Evolutionary conservation across 2,113 vertebrate genomes (phyloP), one percentile per base, ranked within the genome.

Genomic region (Poicephalus gulielmi): DNA sequence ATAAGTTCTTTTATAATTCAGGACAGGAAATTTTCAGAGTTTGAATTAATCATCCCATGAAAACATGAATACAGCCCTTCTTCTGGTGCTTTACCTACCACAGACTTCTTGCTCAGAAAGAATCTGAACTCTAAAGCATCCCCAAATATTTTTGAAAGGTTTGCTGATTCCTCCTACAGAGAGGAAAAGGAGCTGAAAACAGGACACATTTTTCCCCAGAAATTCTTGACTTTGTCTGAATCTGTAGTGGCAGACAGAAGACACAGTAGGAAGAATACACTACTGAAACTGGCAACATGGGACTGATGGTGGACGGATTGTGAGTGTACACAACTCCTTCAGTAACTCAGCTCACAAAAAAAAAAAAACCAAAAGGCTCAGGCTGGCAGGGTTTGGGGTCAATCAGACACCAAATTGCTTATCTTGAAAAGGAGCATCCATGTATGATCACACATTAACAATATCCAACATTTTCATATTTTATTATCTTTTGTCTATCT

Each of bases 21-120:
- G 30, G 23, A 62, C 49, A 68, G 90, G 94, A 94, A 88, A 86
- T 86, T 86, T 67, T 86, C 47, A 69, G 39, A 83, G 39, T 90
- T 89, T 92, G 77, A 78, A 68, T 39, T 84, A 89, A 79, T 85
- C 74, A 44, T 85, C 44, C 77, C 5, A 30, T 85, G 71, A 84
- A 95, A 89, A 78, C 17, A 71, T 49, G 47, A 89, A 91, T 64
- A 39, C 27, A 68, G 19, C 66, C 57, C 11, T 91, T 83, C 28
- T 80, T 74, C 66, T 75, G 30, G 17, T 47, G 24, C 19, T 60
- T 82, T 19, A 50, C 46, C 31, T 64, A 60, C 70, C 55, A 68
- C 14, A n/a, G 55, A 35, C 39, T 66, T 50, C 49, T 86, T 59
- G 13, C 78, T 67, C 33, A 41, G 44, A 67, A 81, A 46, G 90